Percentiles rank a stretch among this genome's conserved stretches.
Conservation (phyloP, 2,797 vertebrate genomes). For the Leucoraja ocellata region DNA sequence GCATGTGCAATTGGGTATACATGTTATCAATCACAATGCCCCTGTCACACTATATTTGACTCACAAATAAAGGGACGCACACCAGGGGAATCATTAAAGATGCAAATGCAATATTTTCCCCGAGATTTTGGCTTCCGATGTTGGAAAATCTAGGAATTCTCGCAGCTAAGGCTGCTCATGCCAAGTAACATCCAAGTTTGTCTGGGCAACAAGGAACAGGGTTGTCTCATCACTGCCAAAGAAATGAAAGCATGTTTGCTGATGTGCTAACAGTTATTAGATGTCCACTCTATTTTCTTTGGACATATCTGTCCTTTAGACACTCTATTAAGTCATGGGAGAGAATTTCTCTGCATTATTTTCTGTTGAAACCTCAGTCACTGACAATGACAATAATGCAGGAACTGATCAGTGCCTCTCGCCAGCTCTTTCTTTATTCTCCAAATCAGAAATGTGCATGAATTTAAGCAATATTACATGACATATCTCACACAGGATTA, state of each 20-base stretch:
- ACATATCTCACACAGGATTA: neutral
- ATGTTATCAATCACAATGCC: neutral
- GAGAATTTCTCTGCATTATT: neutral
- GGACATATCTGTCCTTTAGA: neutral
- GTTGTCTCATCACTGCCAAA: neutral
- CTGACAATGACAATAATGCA: neutral
- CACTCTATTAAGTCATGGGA: neutral
- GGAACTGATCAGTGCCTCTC: neutral
- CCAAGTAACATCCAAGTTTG: neutral
- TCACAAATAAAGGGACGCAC: neutral
- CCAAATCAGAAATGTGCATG: neutral
- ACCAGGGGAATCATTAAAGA: neutral
- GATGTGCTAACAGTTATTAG: neutral
- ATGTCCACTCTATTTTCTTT: neutral
- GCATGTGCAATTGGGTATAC: neutral
- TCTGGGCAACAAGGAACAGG: neutral
- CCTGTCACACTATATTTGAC: neutral
- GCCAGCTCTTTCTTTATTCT: neutral
- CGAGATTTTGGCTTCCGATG: neutral
- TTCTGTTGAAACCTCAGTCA: neutral
- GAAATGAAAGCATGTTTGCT: neutral
- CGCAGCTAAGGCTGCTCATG: neutral
- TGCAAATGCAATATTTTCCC: neutral
- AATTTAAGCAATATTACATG: neutral
- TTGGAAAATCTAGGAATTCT: constrained; percentile 28